Evolutionary conservation across 2,113 vertebrate species (phyloP).

Genomic region (Zootoca vivipara): DNA sequence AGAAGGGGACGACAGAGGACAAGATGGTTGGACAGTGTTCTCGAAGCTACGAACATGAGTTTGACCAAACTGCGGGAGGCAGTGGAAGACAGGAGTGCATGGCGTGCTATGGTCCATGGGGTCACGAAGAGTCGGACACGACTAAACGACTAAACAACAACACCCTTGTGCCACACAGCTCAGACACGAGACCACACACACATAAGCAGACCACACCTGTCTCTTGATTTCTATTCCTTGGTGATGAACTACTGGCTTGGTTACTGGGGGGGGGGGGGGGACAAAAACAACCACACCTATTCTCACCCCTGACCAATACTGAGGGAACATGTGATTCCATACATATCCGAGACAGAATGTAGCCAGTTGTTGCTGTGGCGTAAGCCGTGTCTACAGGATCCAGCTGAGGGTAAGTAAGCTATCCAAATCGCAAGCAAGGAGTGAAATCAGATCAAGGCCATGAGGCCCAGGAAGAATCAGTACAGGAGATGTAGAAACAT

Average conservation of each 20-base stretch:
- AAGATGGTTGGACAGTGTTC: too few relatives aligned
- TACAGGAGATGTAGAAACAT: neutral
- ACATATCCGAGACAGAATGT: neutral
- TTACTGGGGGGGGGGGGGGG: neutral
- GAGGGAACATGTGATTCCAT: neutral
- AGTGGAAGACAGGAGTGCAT: too few relatives aligned
- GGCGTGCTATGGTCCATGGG: too few relatives aligned
- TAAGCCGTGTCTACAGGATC: neutral
- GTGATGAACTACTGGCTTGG: neutral
- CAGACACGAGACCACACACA: constrained; percentile 8
- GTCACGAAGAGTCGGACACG: too few relatives aligned
- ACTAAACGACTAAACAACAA: too few relatives aligned
- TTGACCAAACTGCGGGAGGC: too few relatives aligned
- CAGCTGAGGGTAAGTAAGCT: too few relatives aligned
- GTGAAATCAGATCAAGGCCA: neutral
- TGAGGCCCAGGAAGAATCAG: neutral
- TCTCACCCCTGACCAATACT: neutral
- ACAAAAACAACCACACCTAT: neutral
- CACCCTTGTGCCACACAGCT: neutral
- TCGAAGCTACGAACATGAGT: too few relatives aligned
- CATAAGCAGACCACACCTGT: constrained; percentile 11
- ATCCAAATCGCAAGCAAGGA: neutral
- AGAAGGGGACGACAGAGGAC: too few relatives aligned
- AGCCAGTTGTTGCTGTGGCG: too few relatives aligned
- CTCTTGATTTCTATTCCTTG: neutral